Percentiles rank a stretch among this genome's conserved stretches.
Conservation (phyloP, 2,888 invertebrate species). For the Junonia oenone region DNA sequence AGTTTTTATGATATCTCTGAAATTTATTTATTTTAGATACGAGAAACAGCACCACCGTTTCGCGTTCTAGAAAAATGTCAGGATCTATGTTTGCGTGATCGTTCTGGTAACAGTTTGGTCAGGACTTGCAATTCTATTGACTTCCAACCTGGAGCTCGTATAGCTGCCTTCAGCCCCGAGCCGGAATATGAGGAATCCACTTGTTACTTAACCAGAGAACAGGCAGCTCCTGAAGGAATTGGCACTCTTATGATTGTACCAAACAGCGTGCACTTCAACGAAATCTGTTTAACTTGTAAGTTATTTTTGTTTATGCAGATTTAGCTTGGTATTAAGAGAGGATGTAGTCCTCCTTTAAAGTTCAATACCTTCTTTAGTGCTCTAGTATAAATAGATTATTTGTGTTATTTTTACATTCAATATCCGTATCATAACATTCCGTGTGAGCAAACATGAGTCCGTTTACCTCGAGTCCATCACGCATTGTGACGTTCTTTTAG, state of each 20-base stretch:
- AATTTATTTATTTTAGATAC: slow-evolving; percentile 65
- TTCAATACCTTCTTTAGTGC: neutral
- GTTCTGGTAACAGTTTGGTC: slow-evolving; percentile 90
- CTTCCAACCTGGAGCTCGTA: slow-evolving; percentile 92
- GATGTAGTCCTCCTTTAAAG: neutral
- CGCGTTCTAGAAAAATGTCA: slow-evolving; percentile 93
- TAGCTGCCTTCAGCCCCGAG: slow-evolving; percentile 88
- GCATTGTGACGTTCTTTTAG: neutral
- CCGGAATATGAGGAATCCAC: slow-evolving; percentile 93
- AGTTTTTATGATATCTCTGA: too few relatives aligned
- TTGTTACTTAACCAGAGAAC: slow-evolving; percentile 91
- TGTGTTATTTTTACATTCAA: neutral
- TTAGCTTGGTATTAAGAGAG: neutral
- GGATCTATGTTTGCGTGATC: slow-evolving; percentile 89
- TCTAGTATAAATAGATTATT: neutral
- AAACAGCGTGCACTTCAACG: slow-evolving; percentile 93
- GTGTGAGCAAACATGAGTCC: neutral
- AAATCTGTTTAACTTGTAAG: slow-evolving; percentile 93
- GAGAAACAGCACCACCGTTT: slow-evolving; percentile 91
- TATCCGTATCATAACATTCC: neutral
- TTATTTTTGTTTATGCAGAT: neutral
- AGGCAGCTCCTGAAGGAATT: slow-evolving; percentile 92
- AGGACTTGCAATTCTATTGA: slow-evolving; percentile 93
- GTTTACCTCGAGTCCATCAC: neutral
- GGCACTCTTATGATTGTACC: slow-evolving; percentile 93